phyloP scores from a whole-genome alignment of 2,113 vertebrate species.

The Trogon melanurus region DNA sequence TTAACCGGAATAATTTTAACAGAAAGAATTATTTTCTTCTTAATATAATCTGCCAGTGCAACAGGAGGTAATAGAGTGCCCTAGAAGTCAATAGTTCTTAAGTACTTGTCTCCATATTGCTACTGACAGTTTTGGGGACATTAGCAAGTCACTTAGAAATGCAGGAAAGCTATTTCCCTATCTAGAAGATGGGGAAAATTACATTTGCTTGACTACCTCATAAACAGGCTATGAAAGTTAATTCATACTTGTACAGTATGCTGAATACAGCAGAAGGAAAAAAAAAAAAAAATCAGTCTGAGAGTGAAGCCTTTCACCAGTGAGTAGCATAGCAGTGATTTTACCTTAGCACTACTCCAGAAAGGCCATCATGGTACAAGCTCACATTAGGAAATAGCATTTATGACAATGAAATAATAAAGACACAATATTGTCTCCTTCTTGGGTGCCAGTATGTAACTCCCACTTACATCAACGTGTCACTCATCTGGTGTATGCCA shows the following conservation, averaged over 20 bases:
- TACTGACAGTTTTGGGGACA: background rate
- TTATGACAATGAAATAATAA: background rate
- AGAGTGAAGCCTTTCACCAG: background rate
- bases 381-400: background rate
- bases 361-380: background rate
- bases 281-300: accelerated
- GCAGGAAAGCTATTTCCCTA: background rate
- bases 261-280: background rate
- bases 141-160: constrained; percentile 13
- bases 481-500: background rate
- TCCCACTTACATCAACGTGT: background rate
- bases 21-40: background rate
- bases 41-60: background rate
- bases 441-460: background rate
- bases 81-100: background rate
- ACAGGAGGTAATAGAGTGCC: background rate
- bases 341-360: background rate
- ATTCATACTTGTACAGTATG: background rate
- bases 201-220: constrained; percentile 11
- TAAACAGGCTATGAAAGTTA: background rate
- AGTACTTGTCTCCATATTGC: background rate
- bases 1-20: background rate
- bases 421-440: background rate
- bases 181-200: background rate
- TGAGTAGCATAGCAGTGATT: background rate